Conservation (phyloP, 2,888 invertebrate species). For the Cheilosia grossa region DNA sequence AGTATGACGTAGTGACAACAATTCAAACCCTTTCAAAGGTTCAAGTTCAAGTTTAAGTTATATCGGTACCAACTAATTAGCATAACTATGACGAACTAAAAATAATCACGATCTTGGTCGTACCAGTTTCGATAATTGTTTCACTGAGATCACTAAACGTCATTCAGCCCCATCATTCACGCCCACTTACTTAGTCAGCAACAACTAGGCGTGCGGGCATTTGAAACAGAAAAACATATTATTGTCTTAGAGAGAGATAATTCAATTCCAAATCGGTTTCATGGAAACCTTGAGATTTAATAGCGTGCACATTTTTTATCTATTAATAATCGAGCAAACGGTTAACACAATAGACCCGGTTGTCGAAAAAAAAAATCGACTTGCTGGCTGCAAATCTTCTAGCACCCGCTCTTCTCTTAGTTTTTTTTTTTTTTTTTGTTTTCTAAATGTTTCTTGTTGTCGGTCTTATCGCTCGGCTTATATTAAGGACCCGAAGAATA, state of each 20-base stretch:
- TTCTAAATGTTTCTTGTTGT: too few relatives aligned
- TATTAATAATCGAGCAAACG: conserved; percentile 50
- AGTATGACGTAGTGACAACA: neutral
- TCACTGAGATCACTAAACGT: conserved; percentile 3
- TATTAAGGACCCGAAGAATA: neutral
- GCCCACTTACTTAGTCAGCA: conserved; percentile 4
- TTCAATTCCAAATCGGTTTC: conserved; percentile 20
- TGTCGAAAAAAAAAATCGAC: conserved; percentile 12
- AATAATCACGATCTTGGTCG: neutral
- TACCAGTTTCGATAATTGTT: conserved; percentile 9
- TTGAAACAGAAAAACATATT: neutral
- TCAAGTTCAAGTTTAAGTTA: conserved; percentile 23
- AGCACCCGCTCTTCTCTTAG: neutral
- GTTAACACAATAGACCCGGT: conserved; percentile 29
- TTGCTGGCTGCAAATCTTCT: neutral
- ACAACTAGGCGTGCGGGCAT: conserved; percentile 7
- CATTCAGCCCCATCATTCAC: conserved; percentile 3
- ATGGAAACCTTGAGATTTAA: conserved; percentile 33
- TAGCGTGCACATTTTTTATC: conserved; percentile 36
- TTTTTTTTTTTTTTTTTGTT: neutral
- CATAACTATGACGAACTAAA: neutral
- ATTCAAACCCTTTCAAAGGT: neutral
- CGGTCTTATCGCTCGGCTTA: neutral
- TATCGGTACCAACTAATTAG: neutral
- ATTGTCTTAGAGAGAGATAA: conserved; percentile 8